phyloP scores from a whole-genome alignment of 2,113 vertebrate species.

The Hemichromis elongatus region DNA sequence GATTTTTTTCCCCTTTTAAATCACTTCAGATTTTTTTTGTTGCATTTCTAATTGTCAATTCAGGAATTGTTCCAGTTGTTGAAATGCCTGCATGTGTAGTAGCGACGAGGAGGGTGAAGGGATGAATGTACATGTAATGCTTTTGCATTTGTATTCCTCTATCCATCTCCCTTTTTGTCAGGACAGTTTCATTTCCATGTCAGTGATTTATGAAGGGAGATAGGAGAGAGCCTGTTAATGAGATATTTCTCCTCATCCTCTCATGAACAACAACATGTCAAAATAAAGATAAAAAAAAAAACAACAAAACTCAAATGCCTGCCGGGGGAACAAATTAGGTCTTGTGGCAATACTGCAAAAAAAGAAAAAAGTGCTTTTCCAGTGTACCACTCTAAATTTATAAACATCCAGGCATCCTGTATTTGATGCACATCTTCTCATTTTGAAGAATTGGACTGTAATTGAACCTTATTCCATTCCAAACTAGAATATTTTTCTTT shows the following conservation, averaged over 20 bases:
- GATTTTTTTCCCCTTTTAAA: constrained; percentile 14
- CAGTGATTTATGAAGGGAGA: constrained; percentile 66
- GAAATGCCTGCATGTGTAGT: constrained; percentile 26
- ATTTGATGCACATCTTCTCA: constrained; percentile 30
- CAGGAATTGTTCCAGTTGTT: constrained; percentile 41
- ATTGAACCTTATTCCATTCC: constrained; percentile 28
- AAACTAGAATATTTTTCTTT: not conserved
- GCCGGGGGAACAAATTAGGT: constrained; percentile 59
- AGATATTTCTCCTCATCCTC: constrained; percentile 67
- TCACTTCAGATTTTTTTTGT: constrained; percentile 31
- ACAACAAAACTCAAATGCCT: constrained; percentile 19
- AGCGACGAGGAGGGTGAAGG: not conserved
- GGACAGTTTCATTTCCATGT: constrained; percentile 67
- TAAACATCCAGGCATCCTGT: constrained; percentile 30
- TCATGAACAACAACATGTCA: constrained; percentile 69
- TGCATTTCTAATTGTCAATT: constrained; percentile 48
- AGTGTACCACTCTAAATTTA: constrained; percentile 29
- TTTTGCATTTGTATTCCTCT: constrained; percentile 68
- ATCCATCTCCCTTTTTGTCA: constrained; percentile 66
- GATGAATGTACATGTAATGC: constrained; percentile 38
- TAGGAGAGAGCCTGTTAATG: constrained; percentile 66
- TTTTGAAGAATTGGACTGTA: constrained; percentile 34
- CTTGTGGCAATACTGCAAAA: constrained; percentile 38
- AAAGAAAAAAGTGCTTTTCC: constrained; percentile 15
- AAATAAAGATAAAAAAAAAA: constrained; percentile 59